Evolutionary conservation across 1,140 invertebrate species (phyloP), one percentile per base, ranked within the genome.

Genomic region (Nymphalis io): DNA sequence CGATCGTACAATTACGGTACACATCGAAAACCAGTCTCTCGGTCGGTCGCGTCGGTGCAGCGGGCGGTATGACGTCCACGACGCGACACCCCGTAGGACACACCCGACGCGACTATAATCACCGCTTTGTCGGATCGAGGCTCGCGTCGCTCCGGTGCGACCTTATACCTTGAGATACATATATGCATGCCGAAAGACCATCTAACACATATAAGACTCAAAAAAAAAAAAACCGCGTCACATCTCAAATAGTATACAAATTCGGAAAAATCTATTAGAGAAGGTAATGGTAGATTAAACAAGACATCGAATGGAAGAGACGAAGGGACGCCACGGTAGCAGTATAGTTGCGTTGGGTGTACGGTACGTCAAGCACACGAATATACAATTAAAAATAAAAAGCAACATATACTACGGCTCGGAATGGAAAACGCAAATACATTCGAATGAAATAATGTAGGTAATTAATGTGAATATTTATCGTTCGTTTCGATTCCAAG

Each of bases 301-400:
- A 70, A 63, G 11, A 63, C 67, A 69, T 16, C 48, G 51, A 51
- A 8, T 21, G 40, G 46, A 70, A 10, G 23, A 60, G 13, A 59
- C 48, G 61, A 59, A 60, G 38, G 18, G 60, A 61, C 48, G 38
- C 60, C 58, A 73, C 69, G 71, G 65, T 55, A 68, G 72, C 61
- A 60, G 66, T 67, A 76, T 74, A 79, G 73, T 79, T 76, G 77
- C 80, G 80, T 79, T 74, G 78, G 78, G 75, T 78, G 74, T 78
- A 78, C 79, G 66, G 70, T 68, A 80, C 75, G 71, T 74, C 48
- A 83, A 85, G 83, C 83, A 84, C 80, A 85, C 78, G 78, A 76
- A 85, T 83, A 80, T 75, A 85, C 81, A 79, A 62, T 55, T 83
- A 80, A 74, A 77, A 81, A 81, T 82, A 84, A 74, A 64, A 82